Evolutionary conservation across 2,797 vertebrate genomes (phyloP).

Genomic region (Cynopterus sphinx): DNA sequence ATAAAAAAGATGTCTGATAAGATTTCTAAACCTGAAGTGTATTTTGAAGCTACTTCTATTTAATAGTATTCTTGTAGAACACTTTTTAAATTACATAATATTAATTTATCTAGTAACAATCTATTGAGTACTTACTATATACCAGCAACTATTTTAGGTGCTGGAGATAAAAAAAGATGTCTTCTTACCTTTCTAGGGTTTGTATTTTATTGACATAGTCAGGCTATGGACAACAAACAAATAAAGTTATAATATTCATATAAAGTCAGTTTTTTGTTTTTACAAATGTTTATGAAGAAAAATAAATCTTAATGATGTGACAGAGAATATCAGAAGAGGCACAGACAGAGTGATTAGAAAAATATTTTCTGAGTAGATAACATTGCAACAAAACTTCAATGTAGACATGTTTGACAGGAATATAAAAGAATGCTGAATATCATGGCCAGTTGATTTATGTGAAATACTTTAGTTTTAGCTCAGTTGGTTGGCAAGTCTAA

Average conservation of each 20-base stretch:
- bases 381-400: not conserved
- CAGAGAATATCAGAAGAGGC: not conserved
- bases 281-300: not conserved
- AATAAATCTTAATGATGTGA: not conserved
- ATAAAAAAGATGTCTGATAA: not conserved
- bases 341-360: not conserved
- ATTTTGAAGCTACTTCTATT: not conserved
- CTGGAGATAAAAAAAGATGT: not conserved
- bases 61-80: not conserved
- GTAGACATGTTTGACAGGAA: not conserved
- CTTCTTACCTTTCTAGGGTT: not conserved
- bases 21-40: not conserved
- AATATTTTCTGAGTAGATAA: not conserved
- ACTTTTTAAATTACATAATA: not conserved
- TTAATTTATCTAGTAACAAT: not conserved
- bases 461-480: not conserved
- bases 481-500: not conserved
- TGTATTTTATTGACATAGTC: not conserved
- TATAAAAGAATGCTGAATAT: not conserved
- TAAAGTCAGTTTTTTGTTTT: not conserved
- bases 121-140: not conserved
- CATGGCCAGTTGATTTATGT: not conserved
- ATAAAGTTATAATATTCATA: not conserved
- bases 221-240: not conserved
- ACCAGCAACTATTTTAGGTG: not conserved